Evolutionary conservation across 2,888 invertebrate genomes (phyloP).

Genomic region (Andrena minutula): DNA sequence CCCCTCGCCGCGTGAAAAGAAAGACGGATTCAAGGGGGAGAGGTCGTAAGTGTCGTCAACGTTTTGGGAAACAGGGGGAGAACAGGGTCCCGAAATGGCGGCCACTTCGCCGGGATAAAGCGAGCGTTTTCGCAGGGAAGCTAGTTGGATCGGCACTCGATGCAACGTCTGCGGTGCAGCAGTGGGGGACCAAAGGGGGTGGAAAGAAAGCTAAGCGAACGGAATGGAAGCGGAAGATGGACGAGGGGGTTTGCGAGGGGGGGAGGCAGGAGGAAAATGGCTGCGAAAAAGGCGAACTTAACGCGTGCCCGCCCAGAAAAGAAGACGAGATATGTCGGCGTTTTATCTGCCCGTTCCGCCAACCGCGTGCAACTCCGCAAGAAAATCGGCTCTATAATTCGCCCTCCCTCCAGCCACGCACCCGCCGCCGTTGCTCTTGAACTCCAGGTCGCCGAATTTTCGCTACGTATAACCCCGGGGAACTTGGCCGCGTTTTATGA

Average conservation of each 20-base stretch:
- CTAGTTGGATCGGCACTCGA: conserved; percentile 69
- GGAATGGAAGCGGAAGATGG: conserved; percentile 52
- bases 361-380: conserved; percentile 31
- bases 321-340: conserved; percentile 49
- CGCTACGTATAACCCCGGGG: not conserved
- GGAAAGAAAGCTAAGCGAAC: conserved; percentile 52
- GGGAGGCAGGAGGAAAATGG: conserved; percentile 48
- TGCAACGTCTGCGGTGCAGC: conserved; percentile 60
- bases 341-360: conserved; percentile 51
- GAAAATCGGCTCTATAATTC: conserved; percentile 42
- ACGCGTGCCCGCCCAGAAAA: conserved; percentile 41
- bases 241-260: conserved; percentile 38
- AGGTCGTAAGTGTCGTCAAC: conserved; percentile 53
- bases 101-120: conserved; percentile 68
- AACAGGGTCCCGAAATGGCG: conserved; percentile 56
- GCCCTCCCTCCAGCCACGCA: not conserved
- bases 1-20: not conserved
- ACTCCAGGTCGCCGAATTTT: conserved; percentile 11
- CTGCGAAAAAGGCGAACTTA: conserved; percentile 54
- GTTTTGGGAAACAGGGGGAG: conserved; percentile 58
- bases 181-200: conserved; percentile 21
- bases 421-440: not conserved
- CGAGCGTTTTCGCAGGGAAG: conserved; percentile 75
- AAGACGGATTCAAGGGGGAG: conserved; percentile 21
- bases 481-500: conserved; percentile 3